Evolutionary conservation across 30 jellyfish, hydroid and myxozoan species (phyloP).

Genomic region (Pseudorhiza aurosa): DNA sequence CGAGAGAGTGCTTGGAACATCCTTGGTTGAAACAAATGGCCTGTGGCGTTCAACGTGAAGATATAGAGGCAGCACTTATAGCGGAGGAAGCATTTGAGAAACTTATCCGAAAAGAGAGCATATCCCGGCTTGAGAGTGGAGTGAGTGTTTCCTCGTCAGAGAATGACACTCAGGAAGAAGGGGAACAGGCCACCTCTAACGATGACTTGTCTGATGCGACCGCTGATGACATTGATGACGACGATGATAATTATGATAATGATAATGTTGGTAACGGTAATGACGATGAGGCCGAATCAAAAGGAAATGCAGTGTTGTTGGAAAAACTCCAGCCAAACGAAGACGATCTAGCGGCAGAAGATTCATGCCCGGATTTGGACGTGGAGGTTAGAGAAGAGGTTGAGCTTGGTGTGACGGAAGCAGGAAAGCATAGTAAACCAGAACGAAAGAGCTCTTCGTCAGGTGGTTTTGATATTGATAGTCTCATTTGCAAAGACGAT

Average conservation of each 20-base stretch:
- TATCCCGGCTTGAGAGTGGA: conserved; percentile 44
- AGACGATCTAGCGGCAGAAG: neutral
- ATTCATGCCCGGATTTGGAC: neutral
- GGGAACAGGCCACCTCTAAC: conserved; percentile 7
- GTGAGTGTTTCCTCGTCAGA: conserved; percentile 37
- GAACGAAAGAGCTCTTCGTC: neutral
- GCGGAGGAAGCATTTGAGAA: conserved; percentile 64
- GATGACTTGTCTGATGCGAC: conserved; percentile 22
- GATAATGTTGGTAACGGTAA: neutral
- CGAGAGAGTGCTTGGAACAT: conserved; percentile 90
- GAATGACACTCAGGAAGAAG: conserved; percentile 40
- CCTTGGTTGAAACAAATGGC: conserved; percentile 95
- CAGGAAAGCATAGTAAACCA: neutral
- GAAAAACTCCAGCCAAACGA: neutral
- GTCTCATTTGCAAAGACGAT: conserved; percentile 51
- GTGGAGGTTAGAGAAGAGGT: neutral
- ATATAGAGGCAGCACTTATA: conserved; percentile 85
- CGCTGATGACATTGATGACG: conserved; percentile 9
- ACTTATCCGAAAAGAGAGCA: conserved; percentile 41
- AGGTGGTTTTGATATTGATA: conserved; percentile 63
- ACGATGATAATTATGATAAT: neutral
- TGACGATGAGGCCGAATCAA: neutral
- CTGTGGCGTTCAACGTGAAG: conserved; percentile 86
- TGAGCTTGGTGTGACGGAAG: neutral
- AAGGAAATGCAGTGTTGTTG: neutral